phyloP scores from a whole-genome alignment of 2,113 vertebrate genomes.

The Hypanus sabinus region DNA sequence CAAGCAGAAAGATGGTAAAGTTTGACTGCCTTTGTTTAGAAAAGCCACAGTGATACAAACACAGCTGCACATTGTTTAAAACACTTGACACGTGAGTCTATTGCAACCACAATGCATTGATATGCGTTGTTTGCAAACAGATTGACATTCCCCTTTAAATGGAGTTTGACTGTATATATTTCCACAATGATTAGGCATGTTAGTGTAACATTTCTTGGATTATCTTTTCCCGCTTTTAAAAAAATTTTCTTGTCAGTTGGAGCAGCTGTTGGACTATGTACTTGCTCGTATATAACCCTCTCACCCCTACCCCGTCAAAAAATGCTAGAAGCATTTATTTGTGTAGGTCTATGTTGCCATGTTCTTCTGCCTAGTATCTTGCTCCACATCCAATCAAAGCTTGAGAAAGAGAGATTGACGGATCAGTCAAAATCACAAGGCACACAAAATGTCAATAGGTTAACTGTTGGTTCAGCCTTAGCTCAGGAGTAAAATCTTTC shows the following conservation, averaged over 20 bases:
- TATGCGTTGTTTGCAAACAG: conserved; percentile 5
- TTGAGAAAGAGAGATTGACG: background rate
- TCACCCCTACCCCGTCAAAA: background rate
- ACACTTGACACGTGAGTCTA: background rate
- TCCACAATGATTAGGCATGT: conserved; percentile 9
- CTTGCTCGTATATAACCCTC: background rate
- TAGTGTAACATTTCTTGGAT: conserved; percentile 26
- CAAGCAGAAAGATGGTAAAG: background rate
- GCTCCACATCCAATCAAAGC: background rate
- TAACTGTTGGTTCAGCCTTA: background rate
- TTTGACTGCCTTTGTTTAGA: background rate
- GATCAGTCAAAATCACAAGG: background rate
- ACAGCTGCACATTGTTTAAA: conserved; percentile 31
- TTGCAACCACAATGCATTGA: background rate
- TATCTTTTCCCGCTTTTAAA: background rate
- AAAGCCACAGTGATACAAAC: conserved; percentile 2
- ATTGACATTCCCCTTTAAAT: conserved; percentile 21
- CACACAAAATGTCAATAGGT: background rate
- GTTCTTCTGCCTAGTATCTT: background rate
- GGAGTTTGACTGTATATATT: conserved; percentile 24
- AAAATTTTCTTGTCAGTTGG: background rate
- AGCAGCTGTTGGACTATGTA: background rate
- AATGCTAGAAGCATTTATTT: background rate
- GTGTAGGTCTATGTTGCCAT: background rate
- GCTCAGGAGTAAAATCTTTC: background rate